Evolutionary conservation across 2,113 vertebrate genomes (phyloP), one percentile per base, ranked within the genome.

Genomic region (Dicentrarchus labrax): DNA sequence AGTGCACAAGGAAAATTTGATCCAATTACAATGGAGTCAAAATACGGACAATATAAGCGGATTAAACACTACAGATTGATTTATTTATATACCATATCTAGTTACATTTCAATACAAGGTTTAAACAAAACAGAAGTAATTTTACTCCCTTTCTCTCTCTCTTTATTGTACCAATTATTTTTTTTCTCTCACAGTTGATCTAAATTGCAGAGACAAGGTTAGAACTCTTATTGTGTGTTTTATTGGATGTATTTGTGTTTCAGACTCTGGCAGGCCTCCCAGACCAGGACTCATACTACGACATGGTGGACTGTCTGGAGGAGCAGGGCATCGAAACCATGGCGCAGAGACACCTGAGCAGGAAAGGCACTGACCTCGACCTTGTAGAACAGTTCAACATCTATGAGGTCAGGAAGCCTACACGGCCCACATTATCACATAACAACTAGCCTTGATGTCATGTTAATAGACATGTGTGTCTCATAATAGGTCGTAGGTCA

Each of bases 271-370:
- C 96, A 2, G 96, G 96, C 43, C 94, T 99, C 86, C 96, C 98
- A 88, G 98, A 99, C 90, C 98, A 99, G 92, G 98, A 99, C 92
- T 96, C 96, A 13, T 99, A 97, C 95, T 99, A 99, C 8, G 97
- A 99, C 0, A 96, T 99, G 92, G 97, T 98, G 88, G 98, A 99
- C 95, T 97, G 95, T 94, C 95, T 99, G 90, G 98, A 99, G 94
- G 98, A 99, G 83, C 95, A 98, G 85, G 95, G 97, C 84, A 97
- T 99, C 0, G 97, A 98, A 70, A 89, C 90, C 3, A 94, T 97
- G 92, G 96, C 96, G 51, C 96, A 97, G 93, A 96, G 97, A 86
- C 97, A 99, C 91, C 92, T 99, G 87, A 96, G 92, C 93, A 97
- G 97, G 89, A 99, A 98, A 92, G 98, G 98, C 86, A 96, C 97